Percentiles rank a stretch among this genome's conserved stretches.
Evolutionary conservation across 2,888 invertebrate species (phyloP).

Genomic region (Dolomedes plantarius): DNA sequence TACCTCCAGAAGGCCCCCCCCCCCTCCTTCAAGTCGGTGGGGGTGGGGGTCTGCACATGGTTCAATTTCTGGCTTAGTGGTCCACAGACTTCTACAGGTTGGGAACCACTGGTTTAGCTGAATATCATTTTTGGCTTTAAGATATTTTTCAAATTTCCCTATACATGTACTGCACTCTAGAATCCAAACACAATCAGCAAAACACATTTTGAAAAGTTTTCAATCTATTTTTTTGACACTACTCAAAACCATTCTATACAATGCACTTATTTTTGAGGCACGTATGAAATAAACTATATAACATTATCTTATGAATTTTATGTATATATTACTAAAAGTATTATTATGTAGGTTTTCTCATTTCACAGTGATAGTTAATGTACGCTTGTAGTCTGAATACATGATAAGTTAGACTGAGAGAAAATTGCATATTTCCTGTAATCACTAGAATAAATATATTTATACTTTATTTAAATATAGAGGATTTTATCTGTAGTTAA

Average conservation of each 20-base stretch:
- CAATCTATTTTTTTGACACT: conserved; percentile 38
- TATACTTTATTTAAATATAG: conserved; percentile 46
- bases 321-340: conserved; percentile 6
- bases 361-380: conserved; percentile 8
- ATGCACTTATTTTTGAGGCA: conserved; percentile 48
- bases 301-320: conserved; percentile 13
- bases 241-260: conserved; percentile 27
- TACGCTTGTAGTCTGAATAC: conserved; percentile 16
- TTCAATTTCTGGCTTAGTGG: too few relatives aligned
- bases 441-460: conserved; percentile 32
- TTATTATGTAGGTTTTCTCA: not conserved
- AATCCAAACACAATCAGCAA: conserved; percentile 23
- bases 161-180: not conserved
- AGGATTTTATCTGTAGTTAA: conserved; percentile 21
- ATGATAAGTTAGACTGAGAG: not conserved
- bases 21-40: too few relatives aligned
- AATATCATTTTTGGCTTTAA: too few relatives aligned
- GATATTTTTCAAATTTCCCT: too few relatives aligned
- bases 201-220: conserved; percentile 12
- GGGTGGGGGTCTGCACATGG: too few relatives aligned
- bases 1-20: too few relatives aligned
- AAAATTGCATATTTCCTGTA: conserved; percentile 11
- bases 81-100: too few relatives aligned
- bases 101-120: too few relatives aligned
- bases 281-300: conserved; percentile 22